phyloP scores from a whole-genome alignment of 2,113 vertebrate species.

The Vidua chalybeata region DNA sequence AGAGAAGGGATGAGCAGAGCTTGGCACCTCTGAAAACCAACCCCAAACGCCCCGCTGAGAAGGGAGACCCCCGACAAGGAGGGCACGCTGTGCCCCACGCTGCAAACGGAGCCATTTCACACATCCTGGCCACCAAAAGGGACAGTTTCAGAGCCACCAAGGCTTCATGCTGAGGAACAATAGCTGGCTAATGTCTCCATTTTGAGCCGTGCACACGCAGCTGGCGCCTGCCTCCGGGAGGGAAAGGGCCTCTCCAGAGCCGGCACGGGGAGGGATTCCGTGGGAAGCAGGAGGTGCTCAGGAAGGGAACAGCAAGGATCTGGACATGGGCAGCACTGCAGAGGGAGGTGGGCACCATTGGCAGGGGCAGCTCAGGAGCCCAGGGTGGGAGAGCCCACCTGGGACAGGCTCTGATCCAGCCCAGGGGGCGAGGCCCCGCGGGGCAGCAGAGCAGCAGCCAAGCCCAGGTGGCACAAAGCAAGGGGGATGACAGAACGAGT shows the following conservation, averaged over 20 bases:
- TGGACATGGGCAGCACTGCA: background rate
- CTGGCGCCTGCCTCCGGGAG: background rate
- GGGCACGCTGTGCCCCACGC: accelerated
- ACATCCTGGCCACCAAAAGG: background rate
- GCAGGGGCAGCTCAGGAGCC: background rate
- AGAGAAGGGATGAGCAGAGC: background rate
- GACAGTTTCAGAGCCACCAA: background rate
- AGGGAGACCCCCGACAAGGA: accelerated
- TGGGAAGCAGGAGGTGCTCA: accelerated
- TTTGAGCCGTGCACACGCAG: background rate
- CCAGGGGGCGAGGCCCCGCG: accelerated
- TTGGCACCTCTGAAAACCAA: background rate
- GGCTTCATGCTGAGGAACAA: background rate
- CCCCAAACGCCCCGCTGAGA: accelerated
- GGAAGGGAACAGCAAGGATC: background rate
- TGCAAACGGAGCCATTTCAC: background rate
- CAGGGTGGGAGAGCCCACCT: background rate
- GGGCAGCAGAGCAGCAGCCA: background rate
- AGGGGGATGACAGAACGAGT: accelerated
- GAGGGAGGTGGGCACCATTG: accelerated
- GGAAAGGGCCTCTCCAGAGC: background rate
- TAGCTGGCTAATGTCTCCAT: background rate
- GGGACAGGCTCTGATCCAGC: background rate
- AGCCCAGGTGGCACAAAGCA: background rate
- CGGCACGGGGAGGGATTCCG: accelerated